These are phyloP conservation scores for Diorhabda elongata DNA, from an alignment of 1,140 invertebrate genomes.

Conservation along the genomic window DNA sequence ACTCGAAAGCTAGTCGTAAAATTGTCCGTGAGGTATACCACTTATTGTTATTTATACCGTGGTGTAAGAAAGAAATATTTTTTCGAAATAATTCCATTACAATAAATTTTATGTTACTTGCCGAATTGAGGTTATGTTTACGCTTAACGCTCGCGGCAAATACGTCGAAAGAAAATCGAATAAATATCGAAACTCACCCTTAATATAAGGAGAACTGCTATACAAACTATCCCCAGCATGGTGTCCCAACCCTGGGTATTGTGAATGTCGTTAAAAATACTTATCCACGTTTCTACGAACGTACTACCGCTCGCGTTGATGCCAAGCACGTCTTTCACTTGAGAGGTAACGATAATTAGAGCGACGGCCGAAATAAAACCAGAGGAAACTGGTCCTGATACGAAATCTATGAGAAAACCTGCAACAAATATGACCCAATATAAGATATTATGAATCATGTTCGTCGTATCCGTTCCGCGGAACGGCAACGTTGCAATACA, in stretches of 20 bases:
- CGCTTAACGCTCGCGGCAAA: too few species aligned
- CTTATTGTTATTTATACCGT: too few species aligned
- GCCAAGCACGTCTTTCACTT: slow-evolving; percentile 79
- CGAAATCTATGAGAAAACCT: slow-evolving; percentile 92
- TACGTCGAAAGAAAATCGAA: too few species aligned
- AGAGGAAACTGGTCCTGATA: slow-evolving; percentile 87
- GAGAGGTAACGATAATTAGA: slow-evolving; percentile 82
- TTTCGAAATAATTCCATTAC: too few species aligned
- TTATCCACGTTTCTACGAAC: slow-evolving; percentile 69
- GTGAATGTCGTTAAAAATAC: slow-evolving; percentile 59
- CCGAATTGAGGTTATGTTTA: too few species aligned
- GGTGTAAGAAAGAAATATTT: too few species aligned
- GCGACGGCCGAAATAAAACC: slow-evolving; percentile 92
- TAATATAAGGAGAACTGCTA: slow-evolving; percentile 64
- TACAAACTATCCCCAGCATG: slow-evolving; percentile 66
- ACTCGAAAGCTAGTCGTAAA: too few species aligned
- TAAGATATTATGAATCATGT: too few species aligned
- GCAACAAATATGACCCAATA: slow-evolving; percentile 28
- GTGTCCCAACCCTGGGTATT: slow-evolving; percentile 63
- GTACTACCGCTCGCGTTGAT: slow-evolving; percentile 70
- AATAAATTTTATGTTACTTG: too few species aligned
- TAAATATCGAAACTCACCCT: slow-evolving; percentile 52
- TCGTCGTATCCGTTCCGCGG: too few species aligned
- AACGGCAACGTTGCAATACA: too few species aligned
- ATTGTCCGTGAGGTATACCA: too few species aligned